Evolutionary conservation across 2,888 invertebrate species (phyloP), one percentile per base, ranked within the genome.

Genomic region (Heterodera filipjevi): DNA sequence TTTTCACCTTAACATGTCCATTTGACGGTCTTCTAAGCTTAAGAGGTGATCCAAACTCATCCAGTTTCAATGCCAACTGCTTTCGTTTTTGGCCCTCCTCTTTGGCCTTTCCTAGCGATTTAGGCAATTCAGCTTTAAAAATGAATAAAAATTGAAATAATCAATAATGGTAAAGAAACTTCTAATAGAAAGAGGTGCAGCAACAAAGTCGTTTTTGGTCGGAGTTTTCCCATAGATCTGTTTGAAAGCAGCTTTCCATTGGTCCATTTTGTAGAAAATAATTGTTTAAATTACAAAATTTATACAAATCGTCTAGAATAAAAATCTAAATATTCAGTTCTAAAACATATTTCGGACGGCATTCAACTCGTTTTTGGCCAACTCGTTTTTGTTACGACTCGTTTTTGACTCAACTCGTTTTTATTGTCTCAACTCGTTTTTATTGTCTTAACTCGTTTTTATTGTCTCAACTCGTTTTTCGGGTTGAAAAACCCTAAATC

Each of bases 221-320:
- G 76, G 76, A 64, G 66, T 44, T 66, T 32, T 66, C 10, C 66
- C 66, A 66, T 39, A 76, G 14, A 76, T 76, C 32, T 66, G 46
- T 68, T 76, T 76, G n/a, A 76, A 76, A 22, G 76, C 76, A 27
- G 64, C 76, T 14, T 66, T 76, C 76, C 76, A 76, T 35, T 76
- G 64, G 33, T 76, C 76, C 76, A 76, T 76, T 22, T 27, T 8
- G 27, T 64, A 27, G 27, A 64, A 64, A 19, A 53, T 53, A 53
- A 19, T 53, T 53, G 53, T 53, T 19, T 53, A 53, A 53, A 53
- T 53, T 12, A 53, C n/a, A n/a, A n/a, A n/a, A n/a, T n/a, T n/a
- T n/a, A n/a, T n/a, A n/a, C n/a, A n/a, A n/a, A n/a, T n/a, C n/a
- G n/a, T n/a, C n/a, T n/a, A n/a, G n/a, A n/a, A n/a, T n/a, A n/a